These are phyloP conservation scores for Crax fasciolata DNA, from an alignment of 2,797 vertebrate genomes.

Conservation along the genomic window DNA sequence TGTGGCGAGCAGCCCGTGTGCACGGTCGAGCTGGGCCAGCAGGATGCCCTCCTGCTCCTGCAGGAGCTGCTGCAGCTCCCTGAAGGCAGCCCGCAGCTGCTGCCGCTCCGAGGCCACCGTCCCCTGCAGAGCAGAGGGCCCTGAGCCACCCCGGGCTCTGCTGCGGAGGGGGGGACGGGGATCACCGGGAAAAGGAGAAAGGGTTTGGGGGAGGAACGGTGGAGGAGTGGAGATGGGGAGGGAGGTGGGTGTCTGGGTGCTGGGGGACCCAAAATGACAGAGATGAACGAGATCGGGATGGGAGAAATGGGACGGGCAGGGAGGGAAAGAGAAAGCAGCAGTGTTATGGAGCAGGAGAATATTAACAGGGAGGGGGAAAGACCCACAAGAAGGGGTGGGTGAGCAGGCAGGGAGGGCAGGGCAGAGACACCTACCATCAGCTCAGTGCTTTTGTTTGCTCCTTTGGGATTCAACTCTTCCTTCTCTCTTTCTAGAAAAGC, in stretches of 20 bases:
- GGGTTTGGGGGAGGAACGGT: background rate
- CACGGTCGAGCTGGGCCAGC: constrained; percentile 84
- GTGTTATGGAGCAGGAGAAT: accelerated
- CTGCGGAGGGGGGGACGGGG: accelerated
- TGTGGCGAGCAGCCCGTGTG: constrained; percentile 78
- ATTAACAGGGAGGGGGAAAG: accelerated
- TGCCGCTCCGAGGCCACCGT: constrained; percentile 82
- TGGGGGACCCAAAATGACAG: background rate
- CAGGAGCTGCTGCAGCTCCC: constrained; percentile 86
- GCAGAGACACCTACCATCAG: background rate
- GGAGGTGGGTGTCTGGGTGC: background rate
- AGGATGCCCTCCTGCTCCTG: constrained; percentile 85
- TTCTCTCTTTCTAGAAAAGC: background rate
- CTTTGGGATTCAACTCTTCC: background rate
- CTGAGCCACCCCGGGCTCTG: background rate
- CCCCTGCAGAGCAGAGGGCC: constrained; percentile 65
- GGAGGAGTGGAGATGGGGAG: accelerated
- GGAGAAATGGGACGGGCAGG: accelerated
- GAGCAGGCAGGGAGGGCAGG: background rate
- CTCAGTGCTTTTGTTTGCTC: accelerated
- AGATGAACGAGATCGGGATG: background rate
- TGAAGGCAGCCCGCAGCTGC: constrained; percentile 83
- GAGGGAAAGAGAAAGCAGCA: background rate
- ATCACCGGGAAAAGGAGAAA: background rate
- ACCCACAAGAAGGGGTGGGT: accelerated